Base-by-base conservation (phyloP, 35 echinoderm and acorn worm species). In the Chiridota heheva region DNA sequence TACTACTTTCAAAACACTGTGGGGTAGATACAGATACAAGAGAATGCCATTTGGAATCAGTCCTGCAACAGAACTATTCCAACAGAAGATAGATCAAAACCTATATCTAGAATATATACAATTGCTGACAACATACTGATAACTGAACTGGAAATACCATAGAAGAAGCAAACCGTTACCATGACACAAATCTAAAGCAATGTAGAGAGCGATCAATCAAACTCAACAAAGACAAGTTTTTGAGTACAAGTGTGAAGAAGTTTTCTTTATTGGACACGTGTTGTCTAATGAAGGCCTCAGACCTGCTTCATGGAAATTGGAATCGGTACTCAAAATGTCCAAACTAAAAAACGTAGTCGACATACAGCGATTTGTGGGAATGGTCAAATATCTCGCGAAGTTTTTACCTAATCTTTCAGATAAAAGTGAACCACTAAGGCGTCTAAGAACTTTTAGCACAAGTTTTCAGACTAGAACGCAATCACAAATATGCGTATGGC, bases 401-500 rank as follows among this genome's bases (percentile, higher is more conserved):
- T 93, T 83, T 53, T 39, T 93, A 0, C 90, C 84, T 17, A 27
- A 53, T 30, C 31, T 87, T 18, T 87, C 84, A 36, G 44, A 83
- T 40, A 44, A 47, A 7, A 77, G n/a, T 32, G 78, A 88, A 64
- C 90, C 78, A 32, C 78, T 93, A 36, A 44, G 85, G 12, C 31
- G 61, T 2, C 72, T 87, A 89, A 55, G 91, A 94, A 58, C 78
- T 94, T 5, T 44, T 88, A 7, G 85, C 91, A 24, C 63, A 55
- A n/a, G 73, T 89, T 0, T 94, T 80, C 40, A 80, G 91, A 18
- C 44, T 84, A 40, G 85, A 94, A 59, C 40, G 80, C 33, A 85
- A 93, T 31, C 86, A 94, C 34, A 42, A 84, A 46, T 83, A 81
- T 40, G 74, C 66, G 45, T 94, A 84, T 65, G 91, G 85, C 35